phyloP scores from a whole-genome alignment of 2,888 invertebrate species.

The Frankliniella fusca region DNA sequence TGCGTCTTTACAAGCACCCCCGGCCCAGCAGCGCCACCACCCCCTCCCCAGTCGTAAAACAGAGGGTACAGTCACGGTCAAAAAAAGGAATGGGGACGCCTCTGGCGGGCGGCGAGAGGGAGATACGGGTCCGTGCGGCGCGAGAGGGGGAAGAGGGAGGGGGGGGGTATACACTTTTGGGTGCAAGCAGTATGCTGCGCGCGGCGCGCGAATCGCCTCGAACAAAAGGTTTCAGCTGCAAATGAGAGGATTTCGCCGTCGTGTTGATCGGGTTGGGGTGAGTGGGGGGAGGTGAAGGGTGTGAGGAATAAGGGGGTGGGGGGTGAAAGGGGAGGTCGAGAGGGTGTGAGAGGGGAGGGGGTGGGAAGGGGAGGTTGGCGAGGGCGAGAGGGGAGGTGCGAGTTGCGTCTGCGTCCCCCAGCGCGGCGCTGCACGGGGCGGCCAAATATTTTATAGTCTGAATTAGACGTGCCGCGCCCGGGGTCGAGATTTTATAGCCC shows the following conservation, averaged over 20 bases:
- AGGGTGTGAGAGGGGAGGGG: background rate
- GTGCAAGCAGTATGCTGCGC: background rate
- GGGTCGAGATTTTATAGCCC: conserved; percentile 17
- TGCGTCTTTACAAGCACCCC: conserved; percentile 19
- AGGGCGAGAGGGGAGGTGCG: background rate
- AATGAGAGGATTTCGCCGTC: conserved; percentile 18
- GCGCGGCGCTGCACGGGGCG: background rate
- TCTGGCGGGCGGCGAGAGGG: background rate
- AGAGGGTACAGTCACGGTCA: background rate
- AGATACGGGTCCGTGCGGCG: background rate
- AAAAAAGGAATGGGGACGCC: background rate
- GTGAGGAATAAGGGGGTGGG: background rate
- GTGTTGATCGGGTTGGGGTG: background rate
- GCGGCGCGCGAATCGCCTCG: background rate
- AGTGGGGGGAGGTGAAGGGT: background rate
- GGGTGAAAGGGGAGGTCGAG: background rate
- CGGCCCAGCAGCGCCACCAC: background rate
- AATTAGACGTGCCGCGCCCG: conserved; percentile 4
- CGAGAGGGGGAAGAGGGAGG: background rate
- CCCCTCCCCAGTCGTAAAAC: background rate
- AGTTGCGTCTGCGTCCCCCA: background rate
- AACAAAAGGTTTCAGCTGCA: conserved; percentile 11
- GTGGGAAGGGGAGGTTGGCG: background rate
- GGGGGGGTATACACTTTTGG: background rate
- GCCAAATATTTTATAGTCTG: conserved; percentile 14